phyloP scores from a whole-genome alignment of 2,888 invertebrate genomes.

The Pandemis corylana region DNA sequence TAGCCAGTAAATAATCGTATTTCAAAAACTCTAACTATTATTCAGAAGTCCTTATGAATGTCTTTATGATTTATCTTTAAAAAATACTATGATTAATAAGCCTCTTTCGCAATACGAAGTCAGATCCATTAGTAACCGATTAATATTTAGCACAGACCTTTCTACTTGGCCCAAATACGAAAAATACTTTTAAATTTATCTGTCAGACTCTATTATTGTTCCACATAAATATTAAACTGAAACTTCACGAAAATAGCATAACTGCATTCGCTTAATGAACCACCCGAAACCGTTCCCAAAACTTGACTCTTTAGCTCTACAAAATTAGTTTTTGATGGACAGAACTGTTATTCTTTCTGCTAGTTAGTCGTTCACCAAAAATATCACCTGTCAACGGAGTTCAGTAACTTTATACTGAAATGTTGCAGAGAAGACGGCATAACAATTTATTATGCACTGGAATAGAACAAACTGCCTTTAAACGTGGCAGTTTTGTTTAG shows the following conservation, averaged over 20 bases:
- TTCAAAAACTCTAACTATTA: too few species aligned
- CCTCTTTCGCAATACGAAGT: background rate
- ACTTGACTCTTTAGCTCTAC: slow-evolving; percentile 56
- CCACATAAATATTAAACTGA: slow-evolving; percentile 24
- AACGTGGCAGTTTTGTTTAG: slow-evolving; percentile 58
- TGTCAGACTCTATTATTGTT: slow-evolving; percentile 8
- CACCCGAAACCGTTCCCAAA: slow-evolving; percentile 48
- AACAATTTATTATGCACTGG: slow-evolving; percentile 67
- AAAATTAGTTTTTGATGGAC: slow-evolving; percentile 73
- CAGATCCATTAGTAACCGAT: background rate
- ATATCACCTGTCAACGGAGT: slow-evolving; percentile 70
- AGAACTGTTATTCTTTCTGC: slow-evolving; percentile 70
- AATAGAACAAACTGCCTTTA: slow-evolving; percentile 61
- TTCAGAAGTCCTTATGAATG: too few species aligned
- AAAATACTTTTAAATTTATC: background rate
- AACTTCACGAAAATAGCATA: slow-evolving; percentile 26
- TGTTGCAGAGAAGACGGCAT: slow-evolving; percentile 62
- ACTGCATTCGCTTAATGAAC: slow-evolving; percentile 47
- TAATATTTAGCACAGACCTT: background rate
- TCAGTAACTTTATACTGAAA: slow-evolving; percentile 77
- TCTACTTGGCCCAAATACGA: background rate
- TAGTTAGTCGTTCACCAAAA: slow-evolving; percentile 68
- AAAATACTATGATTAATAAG: too few species aligned
- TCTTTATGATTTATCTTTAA: too few species aligned
- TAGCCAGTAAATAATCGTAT: too few species aligned